Conservation (phyloP, 1,140 invertebrate species). For the Artemia franciscana region DNA sequence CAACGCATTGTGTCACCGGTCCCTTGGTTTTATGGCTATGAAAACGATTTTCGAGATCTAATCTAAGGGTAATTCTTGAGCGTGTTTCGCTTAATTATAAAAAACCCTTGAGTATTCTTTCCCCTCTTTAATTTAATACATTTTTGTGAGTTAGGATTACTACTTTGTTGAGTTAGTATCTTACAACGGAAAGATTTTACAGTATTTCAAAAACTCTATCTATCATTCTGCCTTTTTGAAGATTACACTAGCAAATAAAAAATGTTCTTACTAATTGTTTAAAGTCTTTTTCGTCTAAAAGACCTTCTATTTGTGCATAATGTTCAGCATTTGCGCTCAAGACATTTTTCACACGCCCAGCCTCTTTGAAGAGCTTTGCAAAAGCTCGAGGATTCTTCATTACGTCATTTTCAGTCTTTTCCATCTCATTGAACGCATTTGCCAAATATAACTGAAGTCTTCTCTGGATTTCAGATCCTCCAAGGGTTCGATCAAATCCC, state of each 20-base stretch:
- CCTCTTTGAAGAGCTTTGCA: conserved; percentile 90
- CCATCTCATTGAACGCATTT: conserved; percentile 61
- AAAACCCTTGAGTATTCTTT: too few species aligned
- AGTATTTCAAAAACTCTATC: too few species aligned
- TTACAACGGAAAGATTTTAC: too few species aligned
- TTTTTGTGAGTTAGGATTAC: too few species aligned
- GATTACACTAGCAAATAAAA: neutral
- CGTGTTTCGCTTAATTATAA: too few species aligned
- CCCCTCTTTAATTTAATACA: too few species aligned
- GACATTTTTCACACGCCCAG: conserved; percentile 81
- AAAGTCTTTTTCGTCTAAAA: conserved; percentile 88
- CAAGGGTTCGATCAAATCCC: conserved; percentile 67
- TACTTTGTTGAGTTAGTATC: too few species aligned
- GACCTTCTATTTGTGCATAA: conserved; percentile 78
- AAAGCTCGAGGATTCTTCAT: conserved; percentile 63
- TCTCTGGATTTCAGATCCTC: conserved; percentile 79
- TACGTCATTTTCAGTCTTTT: conserved; percentile 58
- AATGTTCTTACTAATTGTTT: conserved; percentile 26
- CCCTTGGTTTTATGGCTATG: too few species aligned
- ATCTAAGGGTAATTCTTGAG: too few species aligned
- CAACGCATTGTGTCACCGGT: too few species aligned
- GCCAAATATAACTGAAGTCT: conserved; percentile 67
- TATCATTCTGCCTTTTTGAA: too few species aligned
- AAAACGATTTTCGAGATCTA: too few species aligned
- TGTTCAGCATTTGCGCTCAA: conserved; percentile 82